Evolutionary conservation across 2,113 vertebrate species (phyloP).

Genomic region (Microcebus griseorufus): DNA sequence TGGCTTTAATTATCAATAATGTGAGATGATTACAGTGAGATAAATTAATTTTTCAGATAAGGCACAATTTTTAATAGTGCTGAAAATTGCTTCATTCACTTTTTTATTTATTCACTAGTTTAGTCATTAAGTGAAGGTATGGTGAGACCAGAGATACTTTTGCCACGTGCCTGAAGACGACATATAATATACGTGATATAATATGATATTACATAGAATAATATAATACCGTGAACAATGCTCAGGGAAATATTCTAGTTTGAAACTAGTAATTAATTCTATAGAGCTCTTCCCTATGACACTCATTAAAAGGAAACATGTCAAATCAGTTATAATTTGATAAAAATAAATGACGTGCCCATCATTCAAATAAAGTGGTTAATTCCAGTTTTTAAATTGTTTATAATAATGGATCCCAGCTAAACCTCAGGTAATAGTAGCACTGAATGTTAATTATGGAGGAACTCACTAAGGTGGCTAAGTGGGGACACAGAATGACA

Average conservation of each 20-base stretch:
- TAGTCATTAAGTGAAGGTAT: background rate
- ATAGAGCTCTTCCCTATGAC: background rate
- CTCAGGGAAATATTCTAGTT: background rate
- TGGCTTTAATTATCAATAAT: background rate
- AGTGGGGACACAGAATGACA: background rate
- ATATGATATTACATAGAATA: background rate
- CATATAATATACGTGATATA: background rate
- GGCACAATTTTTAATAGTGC: background rate
- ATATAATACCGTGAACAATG: background rate
- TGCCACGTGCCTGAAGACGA: background rate
- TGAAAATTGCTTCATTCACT: background rate
- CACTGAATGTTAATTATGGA: background rate
- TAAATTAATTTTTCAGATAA: background rate
- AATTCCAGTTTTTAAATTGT: background rate
- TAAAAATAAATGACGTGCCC: background rate
- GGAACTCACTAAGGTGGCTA: accelerated
- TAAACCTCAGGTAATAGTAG: background rate
- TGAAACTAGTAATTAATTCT: background rate
- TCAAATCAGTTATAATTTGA: background rate
- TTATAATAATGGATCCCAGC: background rate
- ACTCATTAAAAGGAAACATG: background rate
- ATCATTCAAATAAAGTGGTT: background rate
- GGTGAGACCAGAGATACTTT: background rate
- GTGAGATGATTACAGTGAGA: background rate
- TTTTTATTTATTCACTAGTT: background rate